Base-by-base conservation (phyloP, 1,140 invertebrate species). In the Drosophila subobscura region DNA sequence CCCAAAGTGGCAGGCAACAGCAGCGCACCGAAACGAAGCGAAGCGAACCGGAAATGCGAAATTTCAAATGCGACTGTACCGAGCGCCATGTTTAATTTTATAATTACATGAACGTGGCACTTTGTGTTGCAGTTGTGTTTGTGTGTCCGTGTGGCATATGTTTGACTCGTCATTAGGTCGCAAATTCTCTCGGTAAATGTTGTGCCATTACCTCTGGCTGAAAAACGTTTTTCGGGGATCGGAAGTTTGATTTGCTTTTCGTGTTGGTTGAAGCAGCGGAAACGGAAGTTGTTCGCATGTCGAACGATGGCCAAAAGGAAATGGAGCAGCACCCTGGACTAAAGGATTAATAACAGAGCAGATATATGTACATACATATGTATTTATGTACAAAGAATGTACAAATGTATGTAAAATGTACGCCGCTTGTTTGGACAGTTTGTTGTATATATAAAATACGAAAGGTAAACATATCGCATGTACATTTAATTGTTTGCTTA, bases 201-300 rank as follows among this genome's bases (percentile, higher is more conserved):
- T 12, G 33, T 12, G 29, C 16, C 16, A 37, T 37, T 37, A 37
- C 33, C 33, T 37, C 33, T 37, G 33, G 10, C 33, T 12, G 33
- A 37, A 37, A 27, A 27, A 37, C 33, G 33, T 37, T 37, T 37
- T 37, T 3, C 3, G 33, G 33, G 33, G 54, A 65, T 12, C 63
- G 80, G 67, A 84, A 85, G 80, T 85, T 61, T 75, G 78, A 85
- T 85, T 84, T 85, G 77, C 68, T 52, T 80, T 79, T 58, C 55
- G 49, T 61, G 29, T 73, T 59, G 66, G 29, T 73, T 59, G 12
- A 56, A 59, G 72, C 53, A 45, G 46, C 77, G 70, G 68, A 86
- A 86, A 12, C 81, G 77, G 81, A 86, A 81, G 70, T 88, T 88
- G 83, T 44, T 71, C 64, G 64, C 72, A 55, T 77, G 64, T 70